These are phyloP conservation scores for Cosmia trapezina DNA, from an alignment of 2,888 invertebrate species.

Conservation along the genomic window DNA sequence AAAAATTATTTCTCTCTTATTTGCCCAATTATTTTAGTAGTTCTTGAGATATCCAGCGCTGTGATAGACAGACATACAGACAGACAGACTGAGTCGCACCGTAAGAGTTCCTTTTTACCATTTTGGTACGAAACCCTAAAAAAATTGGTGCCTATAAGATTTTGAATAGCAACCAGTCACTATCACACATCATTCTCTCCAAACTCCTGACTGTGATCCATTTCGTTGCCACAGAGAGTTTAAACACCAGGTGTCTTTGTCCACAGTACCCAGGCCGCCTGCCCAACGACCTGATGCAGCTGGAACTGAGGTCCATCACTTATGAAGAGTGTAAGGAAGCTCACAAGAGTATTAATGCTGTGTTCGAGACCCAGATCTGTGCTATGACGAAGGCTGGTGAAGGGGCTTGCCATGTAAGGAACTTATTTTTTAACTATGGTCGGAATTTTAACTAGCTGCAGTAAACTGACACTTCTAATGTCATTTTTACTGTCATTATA, in stretches of 20 bases:
- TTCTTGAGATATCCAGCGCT: too few species aligned
- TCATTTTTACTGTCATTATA: too few species aligned
- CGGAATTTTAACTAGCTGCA: too few species aligned
- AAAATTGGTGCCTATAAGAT: neutral
- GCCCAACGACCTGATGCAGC: conserved; percentile 87
- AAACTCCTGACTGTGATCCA: neutral
- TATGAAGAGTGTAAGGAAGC: conserved; percentile 87
- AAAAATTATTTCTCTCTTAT: too few species aligned
- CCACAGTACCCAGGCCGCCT: conserved; percentile 83
- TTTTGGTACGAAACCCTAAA: too few species aligned
- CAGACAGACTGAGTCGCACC: too few species aligned
- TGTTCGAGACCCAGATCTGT: conserved; percentile 90
- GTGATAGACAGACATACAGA: too few species aligned
- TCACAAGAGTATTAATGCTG: conserved; percentile 83
- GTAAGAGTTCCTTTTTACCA: too few species aligned
- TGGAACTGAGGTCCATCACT: conserved; percentile 88
- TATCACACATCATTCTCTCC: neutral
- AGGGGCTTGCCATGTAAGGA: conserved; percentile 89
- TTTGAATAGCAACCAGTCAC: neutral
- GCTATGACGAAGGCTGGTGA: conserved; percentile 87
- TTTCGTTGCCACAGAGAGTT: neutral
- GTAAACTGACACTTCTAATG: too few species aligned
- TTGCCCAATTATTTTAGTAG: too few species aligned
- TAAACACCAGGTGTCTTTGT: neutral
- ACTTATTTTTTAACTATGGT: too few species aligned